These are phyloP conservation scores for Copidosoma aretas DNA, from an alignment of 2,888 invertebrate species.

Conservation along the genomic window DNA sequence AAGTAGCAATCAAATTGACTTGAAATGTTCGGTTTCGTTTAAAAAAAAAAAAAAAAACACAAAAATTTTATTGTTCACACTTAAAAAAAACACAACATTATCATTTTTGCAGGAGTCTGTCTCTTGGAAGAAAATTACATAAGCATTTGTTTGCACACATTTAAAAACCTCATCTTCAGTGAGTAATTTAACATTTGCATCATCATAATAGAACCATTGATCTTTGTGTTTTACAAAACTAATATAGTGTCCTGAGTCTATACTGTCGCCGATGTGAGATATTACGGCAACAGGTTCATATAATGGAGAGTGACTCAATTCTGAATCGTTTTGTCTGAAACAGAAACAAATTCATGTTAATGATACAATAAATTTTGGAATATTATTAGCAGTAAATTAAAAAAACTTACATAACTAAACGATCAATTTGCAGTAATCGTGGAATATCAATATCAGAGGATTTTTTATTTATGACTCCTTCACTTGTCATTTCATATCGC, in stretches of 20 bases:
- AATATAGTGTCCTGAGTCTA: slow-evolving; percentile 56
- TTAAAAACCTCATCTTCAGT: slow-evolving; percentile 50
- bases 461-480: slow-evolving; percentile 52
- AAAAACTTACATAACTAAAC: slow-evolving; percentile 47
- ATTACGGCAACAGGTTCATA: slow-evolving; percentile 54
- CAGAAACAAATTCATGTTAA: slow-evolving; percentile 13
- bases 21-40: neutral
- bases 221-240: slow-evolving; percentile 53
- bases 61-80: too few species aligned
- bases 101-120: slow-evolving; percentile 35
- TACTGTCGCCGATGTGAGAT: slow-evolving; percentile 54
- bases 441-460: slow-evolving; percentile 51
- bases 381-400: neutral
- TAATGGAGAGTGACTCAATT: slow-evolving; percentile 32
- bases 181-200: slow-evolving; percentile 51
- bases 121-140: slow-evolving; percentile 53
- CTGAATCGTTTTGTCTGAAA: slow-evolving; percentile 32
- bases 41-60: neutral
- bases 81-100: neutral
- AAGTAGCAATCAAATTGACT: too few species aligned
- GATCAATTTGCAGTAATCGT: slow-evolving; percentile 45
- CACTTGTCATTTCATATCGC: slow-evolving; percentile 51
- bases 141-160: slow-evolving; percentile 52
- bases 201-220: slow-evolving; percentile 55
- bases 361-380: neutral